Evolutionary conservation across 2,113 vertebrate species (phyloP).

Genomic region (Bujurquina vittata): DNA sequence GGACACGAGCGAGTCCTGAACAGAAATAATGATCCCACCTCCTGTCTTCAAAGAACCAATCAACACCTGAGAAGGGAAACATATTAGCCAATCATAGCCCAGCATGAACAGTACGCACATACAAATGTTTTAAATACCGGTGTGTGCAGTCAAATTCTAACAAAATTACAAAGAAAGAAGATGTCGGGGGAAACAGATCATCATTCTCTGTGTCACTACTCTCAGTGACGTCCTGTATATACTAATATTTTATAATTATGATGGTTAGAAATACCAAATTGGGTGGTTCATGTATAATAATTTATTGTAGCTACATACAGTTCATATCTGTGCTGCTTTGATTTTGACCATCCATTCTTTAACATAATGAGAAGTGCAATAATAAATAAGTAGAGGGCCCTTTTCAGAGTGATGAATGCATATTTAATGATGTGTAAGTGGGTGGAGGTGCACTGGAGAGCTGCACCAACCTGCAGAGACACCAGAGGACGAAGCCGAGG

Average conservation of each 20-base stretch:
- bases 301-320: background rate
- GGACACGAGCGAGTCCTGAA: too few relatives aligned
- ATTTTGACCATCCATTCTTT: background rate
- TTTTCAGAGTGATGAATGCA: background rate
- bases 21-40: too few relatives aligned
- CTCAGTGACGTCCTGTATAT: accelerated
- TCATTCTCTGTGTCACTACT: background rate
- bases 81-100: too few relatives aligned
- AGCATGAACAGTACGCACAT: too few relatives aligned
- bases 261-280: too few relatives aligned
- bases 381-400: background rate
- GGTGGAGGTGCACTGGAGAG: background rate
- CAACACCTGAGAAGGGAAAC: too few relatives aligned
- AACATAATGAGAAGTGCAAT: background rate
- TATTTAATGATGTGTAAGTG: background rate
- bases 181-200: background rate
- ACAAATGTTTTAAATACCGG: too few relatives aligned
- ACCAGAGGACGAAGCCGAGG: conserved; percentile 99
- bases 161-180: background rate
- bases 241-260: too few relatives aligned
- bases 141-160: too few relatives aligned
- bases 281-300: background rate
- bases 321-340: background rate
- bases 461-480: conserved; percentile 92
- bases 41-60: too few relatives aligned